Conservation (phyloP, 2,113 vertebrate genomes). For the Puntigrus tetrazona region DNA sequence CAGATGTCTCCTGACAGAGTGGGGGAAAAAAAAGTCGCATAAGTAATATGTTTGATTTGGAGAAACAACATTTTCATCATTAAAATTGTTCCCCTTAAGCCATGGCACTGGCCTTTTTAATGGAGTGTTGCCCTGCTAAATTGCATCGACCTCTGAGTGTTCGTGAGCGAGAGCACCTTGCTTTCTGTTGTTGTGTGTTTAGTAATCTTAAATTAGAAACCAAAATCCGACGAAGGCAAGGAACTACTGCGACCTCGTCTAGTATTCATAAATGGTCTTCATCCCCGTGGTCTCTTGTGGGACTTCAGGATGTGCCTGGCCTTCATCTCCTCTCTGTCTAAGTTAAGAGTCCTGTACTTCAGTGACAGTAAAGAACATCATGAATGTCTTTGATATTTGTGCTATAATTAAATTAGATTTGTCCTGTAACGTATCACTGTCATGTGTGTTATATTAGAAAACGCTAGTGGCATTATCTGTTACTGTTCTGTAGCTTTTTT, state of each 20-base stretch:
- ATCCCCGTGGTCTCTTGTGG: not conserved
- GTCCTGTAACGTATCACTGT: not conserved
- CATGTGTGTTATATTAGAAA: not conserved
- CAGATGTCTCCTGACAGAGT: conserved; percentile 72
- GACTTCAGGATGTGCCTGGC: conserved; percentile 17
- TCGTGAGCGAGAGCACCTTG: conserved; percentile 84
- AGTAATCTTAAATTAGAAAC: conserved; percentile 41
- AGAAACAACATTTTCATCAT: conserved; percentile 95
- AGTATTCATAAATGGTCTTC: not conserved
- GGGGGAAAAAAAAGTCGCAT: conserved; percentile 42
- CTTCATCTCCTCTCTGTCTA: conserved; percentile 25
- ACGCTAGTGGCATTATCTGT: not conserved
- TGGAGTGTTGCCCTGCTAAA: conserved; percentile 89
- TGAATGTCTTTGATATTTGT: conserved; percentile 15
- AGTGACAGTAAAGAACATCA: not conserved
- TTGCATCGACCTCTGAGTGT: conserved; percentile 93
- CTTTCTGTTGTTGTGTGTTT: conserved; percentile 62
- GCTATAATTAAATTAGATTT: not conserved
- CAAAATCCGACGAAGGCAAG: not conserved
- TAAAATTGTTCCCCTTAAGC: conserved; percentile 89
- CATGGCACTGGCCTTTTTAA: conserved; percentile 94
- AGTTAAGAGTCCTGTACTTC: conserved; percentile 20
- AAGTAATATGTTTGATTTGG: conserved; percentile 83
- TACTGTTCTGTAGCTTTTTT: not conserved
- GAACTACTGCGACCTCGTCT: not conserved